Evolutionary conservation across 2,888 invertebrate species (phyloP).

Genomic region (Dryococelus australis): DNA sequence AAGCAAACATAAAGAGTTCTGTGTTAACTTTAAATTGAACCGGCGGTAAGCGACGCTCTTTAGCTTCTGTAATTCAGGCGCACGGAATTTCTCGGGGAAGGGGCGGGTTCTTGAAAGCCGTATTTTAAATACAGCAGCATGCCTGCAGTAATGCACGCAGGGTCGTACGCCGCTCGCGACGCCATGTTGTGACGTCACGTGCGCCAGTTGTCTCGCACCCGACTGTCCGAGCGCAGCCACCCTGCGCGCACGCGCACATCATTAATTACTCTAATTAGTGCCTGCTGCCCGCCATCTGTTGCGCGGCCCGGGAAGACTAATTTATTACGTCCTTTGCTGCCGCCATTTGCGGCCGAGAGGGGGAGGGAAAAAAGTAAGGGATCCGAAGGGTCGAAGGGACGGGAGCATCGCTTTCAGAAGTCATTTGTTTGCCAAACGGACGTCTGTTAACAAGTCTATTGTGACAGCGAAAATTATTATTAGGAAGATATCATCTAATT

Average conservation of each 20-base stretch:
- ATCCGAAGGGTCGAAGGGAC: neutral
- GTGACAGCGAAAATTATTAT: slow-evolving; percentile 40
- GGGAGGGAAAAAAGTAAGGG: neutral
- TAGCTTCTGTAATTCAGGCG: too few relatives aligned
- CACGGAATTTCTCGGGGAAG: too few relatives aligned
- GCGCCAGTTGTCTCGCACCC: neutral
- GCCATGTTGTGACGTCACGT: neutral
- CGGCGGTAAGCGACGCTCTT: too few relatives aligned
- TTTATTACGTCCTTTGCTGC: neutral
- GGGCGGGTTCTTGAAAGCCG: too few relatives aligned
- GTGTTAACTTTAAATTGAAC: too few relatives aligned
- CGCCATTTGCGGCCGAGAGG: neutral
- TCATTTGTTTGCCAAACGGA: slow-evolving; percentile 40
- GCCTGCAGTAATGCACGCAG: too few relatives aligned
- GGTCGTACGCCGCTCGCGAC: too few relatives aligned
- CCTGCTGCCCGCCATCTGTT: slow-evolving; percentile 12
- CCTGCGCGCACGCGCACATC: slow-evolving; percentile 36
- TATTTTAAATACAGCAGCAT: too few relatives aligned
- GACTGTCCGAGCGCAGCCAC: neutral
- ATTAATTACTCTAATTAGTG: slow-evolving; percentile 44
- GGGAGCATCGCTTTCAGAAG: slow-evolving; percentile 22
- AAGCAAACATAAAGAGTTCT: too few relatives aligned
- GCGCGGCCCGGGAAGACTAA: neutral
- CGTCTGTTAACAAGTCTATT: slow-evolving; percentile 46
- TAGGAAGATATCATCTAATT: slow-evolving; percentile 30